These are phyloP conservation scores for Torymus texanus DNA, from an alignment of 2,888 invertebrate genomes.

Conservation along the genomic window DNA sequence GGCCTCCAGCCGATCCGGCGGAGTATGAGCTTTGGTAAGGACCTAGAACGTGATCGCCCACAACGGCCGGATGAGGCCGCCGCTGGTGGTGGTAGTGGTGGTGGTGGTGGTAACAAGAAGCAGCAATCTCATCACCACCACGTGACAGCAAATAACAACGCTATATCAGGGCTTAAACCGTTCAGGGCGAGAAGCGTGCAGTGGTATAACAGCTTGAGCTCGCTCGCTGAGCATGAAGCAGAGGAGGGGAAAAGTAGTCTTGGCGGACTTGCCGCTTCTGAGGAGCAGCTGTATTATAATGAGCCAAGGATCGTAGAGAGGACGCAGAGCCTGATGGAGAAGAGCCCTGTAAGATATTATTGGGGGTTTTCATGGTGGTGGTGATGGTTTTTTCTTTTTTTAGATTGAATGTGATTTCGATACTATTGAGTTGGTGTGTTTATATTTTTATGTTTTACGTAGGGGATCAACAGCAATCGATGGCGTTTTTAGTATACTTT, in stretches of 20 bases:
- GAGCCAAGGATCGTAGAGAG: constrained; percentile 61
- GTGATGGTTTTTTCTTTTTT: background rate
- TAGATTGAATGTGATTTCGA: no score
- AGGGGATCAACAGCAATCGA: no score
- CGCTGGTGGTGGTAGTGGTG: no score
- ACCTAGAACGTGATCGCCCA: constrained; percentile 63
- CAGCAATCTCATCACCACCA: constrained; percentile 52
- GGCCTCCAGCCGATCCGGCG: constrained; percentile 69
- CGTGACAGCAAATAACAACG: no score
- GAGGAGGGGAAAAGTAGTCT: constrained; percentile 49
- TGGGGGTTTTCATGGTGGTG: no score
- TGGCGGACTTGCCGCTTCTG: constrained; percentile 41
- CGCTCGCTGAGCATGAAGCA: constrained; percentile 67
- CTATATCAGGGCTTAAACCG: constrained; percentile 49
- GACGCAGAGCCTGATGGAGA: constrained; percentile 65
- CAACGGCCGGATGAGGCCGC: constrained; percentile 8
- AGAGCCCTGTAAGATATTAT: constrained; percentile 63
- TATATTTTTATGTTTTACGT: no score
- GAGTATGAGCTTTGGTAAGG: constrained; percentile 71
- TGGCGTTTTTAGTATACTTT: no score
- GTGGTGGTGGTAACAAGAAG: background rate
- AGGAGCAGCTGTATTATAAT: constrained; percentile 43
- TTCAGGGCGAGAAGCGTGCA: constrained; percentile 65
- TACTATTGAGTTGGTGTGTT: no score
- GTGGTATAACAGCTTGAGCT: constrained; percentile 72